These are phyloP conservation scores for Labroides dimidiatus DNA, from an alignment of 2,797 vertebrate species.

Conservation along the genomic window DNA sequence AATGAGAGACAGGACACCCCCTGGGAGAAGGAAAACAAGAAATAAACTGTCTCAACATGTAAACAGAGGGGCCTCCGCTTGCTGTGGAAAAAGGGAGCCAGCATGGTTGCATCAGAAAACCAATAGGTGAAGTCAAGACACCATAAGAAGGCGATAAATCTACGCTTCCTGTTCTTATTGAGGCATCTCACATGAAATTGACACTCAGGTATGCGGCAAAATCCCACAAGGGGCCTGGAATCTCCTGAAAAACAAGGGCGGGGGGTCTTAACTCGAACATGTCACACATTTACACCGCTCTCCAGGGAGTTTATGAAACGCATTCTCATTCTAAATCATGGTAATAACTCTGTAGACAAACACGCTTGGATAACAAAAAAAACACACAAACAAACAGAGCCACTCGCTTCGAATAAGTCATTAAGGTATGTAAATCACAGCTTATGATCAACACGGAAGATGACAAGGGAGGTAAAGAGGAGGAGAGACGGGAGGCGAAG, in stretches of 20 bases:
- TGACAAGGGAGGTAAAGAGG: conserved; percentile 40
- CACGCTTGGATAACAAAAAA: conserved; percentile 42
- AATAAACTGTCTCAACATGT: conserved; percentile 68
- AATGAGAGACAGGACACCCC: conserved; percentile 75
- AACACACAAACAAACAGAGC: conserved; percentile 56
- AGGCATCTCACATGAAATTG: conserved; percentile 23
- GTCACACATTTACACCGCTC: conserved; percentile 57
- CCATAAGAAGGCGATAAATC: conserved; percentile 27
- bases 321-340: conserved; percentile 30
- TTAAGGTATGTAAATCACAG: conserved; percentile 76
- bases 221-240: conserved; percentile 41
- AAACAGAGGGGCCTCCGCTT: conserved; percentile 64
- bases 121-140: conserved; percentile 50
- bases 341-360: conserved; percentile 56
- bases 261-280: conserved; percentile 67
- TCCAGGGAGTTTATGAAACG: conserved; percentile 52
- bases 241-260: conserved; percentile 63
- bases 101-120: conserved; percentile 51
- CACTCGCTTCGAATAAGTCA: conserved; percentile 61
- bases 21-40: conserved; percentile 58
- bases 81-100: conserved; percentile 41
- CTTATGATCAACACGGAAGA: conserved; percentile 60
- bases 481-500: conserved; percentile 39
- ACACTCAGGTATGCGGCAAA: conserved; percentile 36
- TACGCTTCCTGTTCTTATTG: conserved; percentile 37